phyloP scores from a whole-genome alignment of 2,888 invertebrate species.

The Nymphalis polychloros region DNA sequence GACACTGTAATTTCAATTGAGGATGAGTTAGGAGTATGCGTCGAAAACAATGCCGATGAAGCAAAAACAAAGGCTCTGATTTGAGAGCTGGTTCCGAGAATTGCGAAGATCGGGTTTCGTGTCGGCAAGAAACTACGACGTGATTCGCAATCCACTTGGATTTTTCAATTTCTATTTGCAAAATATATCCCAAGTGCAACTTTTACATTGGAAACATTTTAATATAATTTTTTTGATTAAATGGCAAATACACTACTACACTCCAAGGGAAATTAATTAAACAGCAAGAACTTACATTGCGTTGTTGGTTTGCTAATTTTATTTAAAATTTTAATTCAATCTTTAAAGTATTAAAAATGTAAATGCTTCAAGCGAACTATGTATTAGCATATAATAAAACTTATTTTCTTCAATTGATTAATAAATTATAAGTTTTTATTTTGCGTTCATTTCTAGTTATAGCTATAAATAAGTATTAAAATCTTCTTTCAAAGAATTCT shows the following conservation, averaged over 20 bases:
- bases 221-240: not conserved
- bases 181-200: constrained; percentile 8
- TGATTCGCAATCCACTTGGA: constrained; percentile 41
- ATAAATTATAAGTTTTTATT: constrained; percentile 19
- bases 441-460: not conserved
- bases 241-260: not conserved
- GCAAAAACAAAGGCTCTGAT: constrained; percentile 47
- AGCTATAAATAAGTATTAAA: no score
- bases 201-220: constrained; percentile 16
- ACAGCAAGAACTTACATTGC: no score
- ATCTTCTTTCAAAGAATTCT: no score
- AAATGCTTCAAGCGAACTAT: not conserved
- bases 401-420: constrained; percentile 12
- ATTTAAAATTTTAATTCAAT: no score
- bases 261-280: no score
- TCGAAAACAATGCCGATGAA: constrained; percentile 25
- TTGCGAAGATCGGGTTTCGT: constrained; percentile 47
- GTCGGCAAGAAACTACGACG: constrained; percentile 59
- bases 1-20: constrained; percentile 23
- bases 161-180: constrained; percentile 33
- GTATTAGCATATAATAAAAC: constrained; percentile 13
- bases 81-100: constrained; percentile 55
- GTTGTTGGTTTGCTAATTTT: no score
- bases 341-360: no score
- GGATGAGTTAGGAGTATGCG: constrained; percentile 29